Evolutionary conservation across 2,888 invertebrate species (phyloP).

Genomic region (Epistrophella euchroma): DNA sequence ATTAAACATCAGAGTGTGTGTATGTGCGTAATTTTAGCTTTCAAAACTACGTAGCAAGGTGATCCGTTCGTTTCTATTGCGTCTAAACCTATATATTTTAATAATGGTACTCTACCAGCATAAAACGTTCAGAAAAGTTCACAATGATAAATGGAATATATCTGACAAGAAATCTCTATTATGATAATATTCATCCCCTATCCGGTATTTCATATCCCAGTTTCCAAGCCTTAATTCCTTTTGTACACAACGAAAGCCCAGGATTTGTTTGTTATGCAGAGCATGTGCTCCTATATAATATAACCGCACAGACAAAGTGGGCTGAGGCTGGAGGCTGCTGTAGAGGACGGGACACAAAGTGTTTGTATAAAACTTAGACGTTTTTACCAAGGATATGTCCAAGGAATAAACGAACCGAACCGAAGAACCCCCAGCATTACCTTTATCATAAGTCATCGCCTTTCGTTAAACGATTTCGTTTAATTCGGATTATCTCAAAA

Average conservation of each 20-base stretch:
- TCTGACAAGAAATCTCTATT: conserved; percentile 74
- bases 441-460: conserved; percentile 75
- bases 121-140: conserved; percentile 45
- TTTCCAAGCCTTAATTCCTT: conserved; percentile 54
- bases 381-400: conserved; percentile 65
- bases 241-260: conserved; percentile 53
- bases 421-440: conserved; percentile 60
- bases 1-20: no score
- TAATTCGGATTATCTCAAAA: conserved; percentile 70
- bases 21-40: background rate
- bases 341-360: conserved; percentile 27
- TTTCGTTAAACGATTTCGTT: conserved; percentile 74
- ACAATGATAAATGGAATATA: conserved; percentile 74
- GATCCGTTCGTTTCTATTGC: conserved; percentile 45
- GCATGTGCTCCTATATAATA: conserved; percentile 61
- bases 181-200: conserved; percentile 64
- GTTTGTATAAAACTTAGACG: conserved; percentile 64
- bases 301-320: conserved; percentile 62
- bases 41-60: conserved; percentile 38
- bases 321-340: conserved; percentile 17
- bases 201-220: conserved; percentile 1
- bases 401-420: conserved; percentile 64
- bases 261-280: conserved; percentile 72
- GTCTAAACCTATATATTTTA: conserved; percentile 47
- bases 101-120: conserved; percentile 32